Conservation (phyloP, 2,113 vertebrate genomes). For the Oryzias celebensis region DNA sequence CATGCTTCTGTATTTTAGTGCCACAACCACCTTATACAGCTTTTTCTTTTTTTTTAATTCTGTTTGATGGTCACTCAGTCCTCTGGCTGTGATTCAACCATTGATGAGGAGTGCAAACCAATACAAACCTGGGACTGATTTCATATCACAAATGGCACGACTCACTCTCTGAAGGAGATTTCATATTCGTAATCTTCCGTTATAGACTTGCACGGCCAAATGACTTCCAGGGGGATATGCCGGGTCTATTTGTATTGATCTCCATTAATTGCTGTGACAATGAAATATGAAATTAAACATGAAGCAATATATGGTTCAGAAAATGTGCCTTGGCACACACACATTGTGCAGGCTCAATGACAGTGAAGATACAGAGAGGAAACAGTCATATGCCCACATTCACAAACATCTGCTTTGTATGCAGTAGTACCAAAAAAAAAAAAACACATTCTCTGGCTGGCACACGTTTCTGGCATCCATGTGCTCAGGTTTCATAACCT, state of each 20-base stretch:
- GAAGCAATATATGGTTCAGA: slow-evolving; percentile 25
- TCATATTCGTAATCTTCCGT: slow-evolving; percentile 35
- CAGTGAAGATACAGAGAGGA: slow-evolving; percentile 1
- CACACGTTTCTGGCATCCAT: slow-evolving; percentile 34
- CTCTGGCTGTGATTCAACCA: slow-evolving; percentile 44
- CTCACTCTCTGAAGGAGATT: slow-evolving; percentile 41
- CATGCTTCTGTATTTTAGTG: slow-evolving; percentile 26
- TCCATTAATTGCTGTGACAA: slow-evolving; percentile 54
- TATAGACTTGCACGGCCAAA: slow-evolving; percentile 35
- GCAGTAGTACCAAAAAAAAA: background rate
- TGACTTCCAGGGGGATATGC: slow-evolving; percentile 41
- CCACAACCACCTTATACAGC: slow-evolving; percentile 32
- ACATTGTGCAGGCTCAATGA: slow-evolving; percentile 3
- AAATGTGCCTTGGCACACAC: slow-evolving; percentile 22
- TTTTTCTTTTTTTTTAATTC: background rate
- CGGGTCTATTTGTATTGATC: slow-evolving; percentile 49
- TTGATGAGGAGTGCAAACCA: slow-evolving; percentile 46
- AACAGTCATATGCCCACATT: background rate
- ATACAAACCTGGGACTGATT: slow-evolving; percentile 40
- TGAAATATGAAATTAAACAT: slow-evolving; percentile 40
- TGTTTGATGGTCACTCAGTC: slow-evolving; percentile 47
- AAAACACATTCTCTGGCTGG: slow-evolving; percentile 25
- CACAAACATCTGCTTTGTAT: slow-evolving; percentile 41
- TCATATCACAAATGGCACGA: slow-evolving; percentile 56
- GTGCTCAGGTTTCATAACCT: slow-evolving; percentile 55